Evolutionary conservation across 2,797 vertebrate genomes (phyloP).

Genomic region (Anas flavirostris): DNA sequence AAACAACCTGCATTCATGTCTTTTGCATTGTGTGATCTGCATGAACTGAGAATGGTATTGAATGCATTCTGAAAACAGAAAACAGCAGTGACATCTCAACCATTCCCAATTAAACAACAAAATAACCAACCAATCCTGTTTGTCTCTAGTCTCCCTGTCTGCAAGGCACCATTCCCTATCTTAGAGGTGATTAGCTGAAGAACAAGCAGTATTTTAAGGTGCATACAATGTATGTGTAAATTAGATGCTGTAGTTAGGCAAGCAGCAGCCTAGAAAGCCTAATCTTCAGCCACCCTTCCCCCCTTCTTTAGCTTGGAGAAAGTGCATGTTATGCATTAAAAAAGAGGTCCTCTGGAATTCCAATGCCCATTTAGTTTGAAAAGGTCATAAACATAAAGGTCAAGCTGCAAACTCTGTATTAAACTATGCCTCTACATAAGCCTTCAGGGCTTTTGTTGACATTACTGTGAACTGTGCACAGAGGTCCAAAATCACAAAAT

Average conservation of each 20-base stretch:
- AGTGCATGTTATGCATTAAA: not conserved
- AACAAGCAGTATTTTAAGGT: not conserved
- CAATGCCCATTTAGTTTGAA: conserved; percentile 51
- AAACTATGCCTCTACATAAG: conserved; percentile 35
- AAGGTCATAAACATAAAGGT: conserved; percentile 54
- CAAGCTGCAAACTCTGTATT: conserved; percentile 47
- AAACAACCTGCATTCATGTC: not conserved
- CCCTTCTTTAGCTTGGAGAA: not conserved
- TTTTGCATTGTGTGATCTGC: conserved; percentile 31
- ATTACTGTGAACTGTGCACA: not conserved
- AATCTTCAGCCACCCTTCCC: not conserved
- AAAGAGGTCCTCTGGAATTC: conserved; percentile 27
- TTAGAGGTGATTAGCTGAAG: not conserved
- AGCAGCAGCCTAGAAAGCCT: not conserved
- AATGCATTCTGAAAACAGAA: conserved; percentile 56
- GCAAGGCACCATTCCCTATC: not conserved
- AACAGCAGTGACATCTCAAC: conserved; percentile 12
- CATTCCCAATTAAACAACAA: not conserved
- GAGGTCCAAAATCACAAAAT: conserved; percentile 18
- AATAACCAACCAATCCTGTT: not conserved
- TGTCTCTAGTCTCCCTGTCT: not conserved
- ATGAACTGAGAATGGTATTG: conserved; percentile 33
- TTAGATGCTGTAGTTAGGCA: not conserved
- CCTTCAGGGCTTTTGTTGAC: conserved; percentile 53
- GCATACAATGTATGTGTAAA: not conserved